A percentile compares a stretch with the other conserved stretches of the same genome.
Evolutionary conservation across 2,888 invertebrate genomes (phyloP).

Genomic region (Meghimatium bilineatum): DNA sequence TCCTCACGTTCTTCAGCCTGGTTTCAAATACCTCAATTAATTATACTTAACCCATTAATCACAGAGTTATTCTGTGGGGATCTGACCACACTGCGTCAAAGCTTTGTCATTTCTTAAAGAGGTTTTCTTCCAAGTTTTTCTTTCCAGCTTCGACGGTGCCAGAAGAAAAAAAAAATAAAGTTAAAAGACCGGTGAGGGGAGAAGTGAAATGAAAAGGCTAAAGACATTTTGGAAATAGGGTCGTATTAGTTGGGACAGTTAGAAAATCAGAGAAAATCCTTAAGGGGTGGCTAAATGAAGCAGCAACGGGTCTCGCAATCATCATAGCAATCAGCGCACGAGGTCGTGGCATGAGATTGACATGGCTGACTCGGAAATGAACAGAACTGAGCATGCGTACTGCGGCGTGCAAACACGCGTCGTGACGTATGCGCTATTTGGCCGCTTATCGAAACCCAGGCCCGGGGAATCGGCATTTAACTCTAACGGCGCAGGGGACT

Average conservation of each 20-base stretch:
- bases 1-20: not conserved
- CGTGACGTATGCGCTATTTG: slow-evolving; percentile 46
- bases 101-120: slow-evolving; percentile 32
- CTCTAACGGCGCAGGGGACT: slow-evolving; percentile 26
- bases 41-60: slow-evolving; percentile 47
- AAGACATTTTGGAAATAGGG: slow-evolving; percentile 38
- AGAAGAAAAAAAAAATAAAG: not conserved
- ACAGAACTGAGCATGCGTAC: slow-evolving; percentile 50
- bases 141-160: not conserved
- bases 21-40: slow-evolving; percentile 33
- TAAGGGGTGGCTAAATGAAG: slow-evolving; percentile 42
- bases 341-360: slow-evolving; percentile 47
- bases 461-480: slow-evolving; percentile 39
- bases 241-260: slow-evolving; percentile 37
- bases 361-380: slow-evolving; percentile 51
- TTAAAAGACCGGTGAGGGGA: too few relatives aligned
- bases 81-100: slow-evolving; percentile 10
- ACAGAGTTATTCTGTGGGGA: slow-evolving; percentile 5
- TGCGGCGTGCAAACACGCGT: slow-evolving; percentile 48
- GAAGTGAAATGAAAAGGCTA: not conserved
- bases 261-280: slow-evolving; percentile 40
- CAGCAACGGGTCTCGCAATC: slow-evolving; percentile 37
- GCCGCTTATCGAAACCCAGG: slow-evolving; percentile 42
- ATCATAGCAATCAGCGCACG: slow-evolving; percentile 34
- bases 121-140: not conserved